phyloP scores from a whole-genome alignment of 2,113 vertebrate genomes.

The Syngnathus typhle region DNA sequence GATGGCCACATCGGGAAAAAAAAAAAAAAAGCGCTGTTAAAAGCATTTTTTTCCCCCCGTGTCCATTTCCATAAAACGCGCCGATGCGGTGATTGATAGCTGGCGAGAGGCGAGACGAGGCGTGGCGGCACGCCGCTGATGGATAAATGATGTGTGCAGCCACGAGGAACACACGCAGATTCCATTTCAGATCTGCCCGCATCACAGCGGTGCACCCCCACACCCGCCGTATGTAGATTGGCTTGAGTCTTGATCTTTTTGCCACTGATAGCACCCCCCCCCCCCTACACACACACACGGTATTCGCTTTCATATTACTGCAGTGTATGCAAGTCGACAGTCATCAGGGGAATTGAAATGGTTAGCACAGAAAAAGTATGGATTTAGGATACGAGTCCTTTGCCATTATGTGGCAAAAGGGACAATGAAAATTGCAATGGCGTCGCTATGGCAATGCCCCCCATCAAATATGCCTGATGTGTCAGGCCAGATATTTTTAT shows the following conservation, averaged over 20 bases:
- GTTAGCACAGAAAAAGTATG: no score
- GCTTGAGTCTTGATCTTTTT: constrained; percentile 51
- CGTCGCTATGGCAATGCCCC: no score
- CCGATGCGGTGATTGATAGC: constrained; percentile 57
- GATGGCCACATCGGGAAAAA: constrained; percentile 13
- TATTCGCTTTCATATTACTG: background rate
- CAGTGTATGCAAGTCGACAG: background rate
- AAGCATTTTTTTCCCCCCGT: constrained; percentile 21
- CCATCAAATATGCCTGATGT: no score
- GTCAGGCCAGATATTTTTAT: no score
- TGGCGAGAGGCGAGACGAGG: constrained; percentile 34
- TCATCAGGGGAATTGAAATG: background rate
- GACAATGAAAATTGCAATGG: no score
- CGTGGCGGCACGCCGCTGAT: constrained; percentile 25
- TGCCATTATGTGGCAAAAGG: no score
- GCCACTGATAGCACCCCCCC: constrained; percentile 2
- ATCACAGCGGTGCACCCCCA: constrained; percentile 16
- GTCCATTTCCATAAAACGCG: constrained; percentile 50
- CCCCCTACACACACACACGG: background rate
- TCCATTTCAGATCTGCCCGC: constrained; percentile 60
- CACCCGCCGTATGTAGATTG: constrained; percentile 57
- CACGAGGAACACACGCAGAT: constrained; percentile 56
- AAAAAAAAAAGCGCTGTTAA: constrained; percentile 38
- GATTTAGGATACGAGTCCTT: no score
- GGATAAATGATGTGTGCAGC: constrained; percentile 57